phyloP scores from a whole-genome alignment of 2,888 invertebrate species.

The Alloscopus bannaensis region DNA sequence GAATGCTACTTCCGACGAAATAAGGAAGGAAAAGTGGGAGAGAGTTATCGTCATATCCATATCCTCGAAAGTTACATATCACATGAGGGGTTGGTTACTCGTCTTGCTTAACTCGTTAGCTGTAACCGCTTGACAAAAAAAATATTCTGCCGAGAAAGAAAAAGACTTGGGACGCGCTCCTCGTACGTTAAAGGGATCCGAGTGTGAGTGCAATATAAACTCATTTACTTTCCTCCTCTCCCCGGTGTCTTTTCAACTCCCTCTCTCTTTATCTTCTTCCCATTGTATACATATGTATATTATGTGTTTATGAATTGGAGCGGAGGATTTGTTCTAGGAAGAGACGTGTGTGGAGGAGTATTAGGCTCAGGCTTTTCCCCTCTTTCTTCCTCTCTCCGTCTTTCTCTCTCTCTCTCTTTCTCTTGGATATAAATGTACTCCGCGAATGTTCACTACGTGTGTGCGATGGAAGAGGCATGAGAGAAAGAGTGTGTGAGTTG shows the following conservation, averaged over 20 bases:
- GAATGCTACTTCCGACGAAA: background rate
- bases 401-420: too few species aligned
- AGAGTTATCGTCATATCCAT: conserved; percentile 25
- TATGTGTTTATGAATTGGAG: conserved; percentile 7
- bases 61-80: conserved; percentile 15
- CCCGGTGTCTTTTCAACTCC: background rate
- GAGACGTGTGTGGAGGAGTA: conserved; percentile 1
- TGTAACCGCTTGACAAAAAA: conserved; percentile 25
- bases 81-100: conserved; percentile 15
- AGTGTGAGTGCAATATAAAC: conserved; percentile 3
- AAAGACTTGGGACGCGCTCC: background rate
- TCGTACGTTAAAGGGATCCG: too few species aligned
- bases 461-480: too few species aligned
- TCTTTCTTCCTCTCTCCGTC: too few species aligned
- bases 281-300: conserved; percentile 4
- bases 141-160: background rate
- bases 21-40: conserved; percentile 1
- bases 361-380: too few species aligned
- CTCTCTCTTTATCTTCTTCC: conserved; percentile 3
- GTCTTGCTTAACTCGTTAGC: conserved; percentile 21
- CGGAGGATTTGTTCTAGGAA: too few species aligned
- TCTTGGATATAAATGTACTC: too few species aligned
- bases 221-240: conserved; percentile 16
- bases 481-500: conserved; percentile 20
- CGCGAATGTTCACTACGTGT: too few species aligned